These are phyloP conservation scores for Oscheius sp. DNA, from an alignment of 2,888 invertebrate species.

Conservation along the genomic window DNA sequence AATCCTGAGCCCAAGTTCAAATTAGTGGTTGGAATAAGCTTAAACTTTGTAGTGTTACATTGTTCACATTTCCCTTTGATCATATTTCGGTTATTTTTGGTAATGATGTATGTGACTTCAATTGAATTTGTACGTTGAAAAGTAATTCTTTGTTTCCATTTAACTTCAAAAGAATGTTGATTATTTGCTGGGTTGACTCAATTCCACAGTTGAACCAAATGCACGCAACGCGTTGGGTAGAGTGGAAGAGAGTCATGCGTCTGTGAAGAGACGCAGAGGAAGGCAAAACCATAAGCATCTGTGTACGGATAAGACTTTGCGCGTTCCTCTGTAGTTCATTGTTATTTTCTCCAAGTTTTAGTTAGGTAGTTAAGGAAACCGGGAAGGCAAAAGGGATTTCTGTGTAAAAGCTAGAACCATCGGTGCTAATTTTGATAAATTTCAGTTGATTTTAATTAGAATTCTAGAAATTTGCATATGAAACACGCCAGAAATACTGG, in stretches of 20 bases:
- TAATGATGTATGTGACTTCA: slow-evolving; percentile 14
- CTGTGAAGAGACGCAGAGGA: not conserved
- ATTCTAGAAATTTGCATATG: slow-evolving; percentile 9
- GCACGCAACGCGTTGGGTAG: too few relatives aligned
- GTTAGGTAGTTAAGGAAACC: slow-evolving; percentile 23
- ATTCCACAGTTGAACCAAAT: too few relatives aligned
- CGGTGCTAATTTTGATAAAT: slow-evolving; percentile 22
- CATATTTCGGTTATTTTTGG: slow-evolving; percentile 22
- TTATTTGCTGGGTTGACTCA: too few relatives aligned
- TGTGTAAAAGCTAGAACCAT: slow-evolving; percentile 22
- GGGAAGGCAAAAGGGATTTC: slow-evolving; percentile 23
- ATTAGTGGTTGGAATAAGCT: slow-evolving; percentile 33
- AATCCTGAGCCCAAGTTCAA: slow-evolving; percentile 36
- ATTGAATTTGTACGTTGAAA: slow-evolving; percentile 30
- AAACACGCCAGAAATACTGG: slow-evolving; percentile 24
- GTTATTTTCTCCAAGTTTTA: slow-evolving; percentile 3
- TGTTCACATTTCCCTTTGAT: slow-evolving; percentile 34
- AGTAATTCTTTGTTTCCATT: too few relatives aligned
- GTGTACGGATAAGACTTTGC: not conserved
- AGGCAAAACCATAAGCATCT: not conserved
- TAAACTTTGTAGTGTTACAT: slow-evolving; percentile 42
- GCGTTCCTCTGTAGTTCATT: slow-evolving; percentile 8
- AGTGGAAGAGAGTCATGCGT: too few relatives aligned
- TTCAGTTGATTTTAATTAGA: slow-evolving; percentile 13
- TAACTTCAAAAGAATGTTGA: too few relatives aligned